Percentiles rank a stretch among this genome's conserved stretches.
Evolutionary conservation across 2,113 vertebrate species (phyloP).

Genomic region (Dissostichus mawsoni): DNA sequence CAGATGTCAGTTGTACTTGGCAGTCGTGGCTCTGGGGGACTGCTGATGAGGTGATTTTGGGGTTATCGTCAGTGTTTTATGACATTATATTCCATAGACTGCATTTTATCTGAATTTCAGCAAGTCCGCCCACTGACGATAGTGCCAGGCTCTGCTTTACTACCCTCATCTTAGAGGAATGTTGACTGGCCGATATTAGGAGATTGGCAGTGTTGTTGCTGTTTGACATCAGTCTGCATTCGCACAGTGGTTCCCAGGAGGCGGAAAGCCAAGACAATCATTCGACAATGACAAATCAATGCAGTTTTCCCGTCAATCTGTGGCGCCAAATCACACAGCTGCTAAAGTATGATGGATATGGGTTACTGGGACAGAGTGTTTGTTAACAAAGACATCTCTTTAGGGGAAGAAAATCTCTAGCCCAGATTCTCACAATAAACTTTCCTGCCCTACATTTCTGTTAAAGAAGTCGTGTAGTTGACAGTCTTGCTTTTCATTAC

Average conservation of each 20-base stretch:
- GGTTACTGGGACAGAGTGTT: conserved; percentile 69
- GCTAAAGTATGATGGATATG: conserved; percentile 61
- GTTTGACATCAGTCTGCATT: conserved; percentile 72
- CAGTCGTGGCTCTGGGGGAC: background rate
- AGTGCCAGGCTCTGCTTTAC: conserved; percentile 42
- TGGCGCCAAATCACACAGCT: conserved; percentile 54
- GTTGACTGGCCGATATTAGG: conserved; percentile 63
- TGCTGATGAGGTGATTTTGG: conserved; percentile 38
- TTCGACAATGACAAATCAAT: conserved; percentile 73
- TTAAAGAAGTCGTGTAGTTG: conserved; percentile 40
- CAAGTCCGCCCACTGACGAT: conserved; percentile 8
- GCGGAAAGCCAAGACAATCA: conserved; percentile 63
- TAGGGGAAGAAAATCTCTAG: conserved; percentile 39
- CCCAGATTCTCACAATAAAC: conserved; percentile 67
- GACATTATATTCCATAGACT: conserved; percentile 37
- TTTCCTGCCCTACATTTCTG: conserved; percentile 63
- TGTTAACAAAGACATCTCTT: conserved; percentile 60
- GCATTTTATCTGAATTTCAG: conserved; percentile 41
- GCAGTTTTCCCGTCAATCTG: conserved; percentile 61
- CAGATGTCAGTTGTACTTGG: conserved; percentile 17
- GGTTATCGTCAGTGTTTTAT: conserved; percentile 42
- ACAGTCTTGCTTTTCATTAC: conserved; percentile 52
- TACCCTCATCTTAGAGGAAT: conserved; percentile 78
- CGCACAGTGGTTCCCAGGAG: conserved; percentile 68
- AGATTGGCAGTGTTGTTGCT: conserved; percentile 72